Percentiles rank a stretch among this genome's conserved stretches.
phyloP scores from a whole-genome alignment of 2,113 vertebrate species.

The Drymodes brunneopygia region DNA sequence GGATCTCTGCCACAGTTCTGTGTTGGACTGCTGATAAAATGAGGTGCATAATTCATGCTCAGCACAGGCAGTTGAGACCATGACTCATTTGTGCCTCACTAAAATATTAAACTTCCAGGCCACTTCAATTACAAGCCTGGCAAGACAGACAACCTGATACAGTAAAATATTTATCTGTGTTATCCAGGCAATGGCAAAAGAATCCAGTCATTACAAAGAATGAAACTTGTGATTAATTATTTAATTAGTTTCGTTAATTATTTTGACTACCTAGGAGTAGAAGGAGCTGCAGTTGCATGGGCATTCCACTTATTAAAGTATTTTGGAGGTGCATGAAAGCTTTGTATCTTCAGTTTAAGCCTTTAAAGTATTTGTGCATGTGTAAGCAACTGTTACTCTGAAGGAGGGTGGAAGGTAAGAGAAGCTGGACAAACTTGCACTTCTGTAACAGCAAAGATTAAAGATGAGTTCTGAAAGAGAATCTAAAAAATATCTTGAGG shows the following conservation, averaged over 20 bases:
- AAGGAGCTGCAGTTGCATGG: background rate
- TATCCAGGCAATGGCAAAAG: background rate
- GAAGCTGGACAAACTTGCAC: background rate
- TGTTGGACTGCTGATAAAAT: background rate
- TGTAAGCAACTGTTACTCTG: background rate
- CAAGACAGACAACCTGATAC: background rate
- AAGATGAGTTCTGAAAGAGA: background rate
- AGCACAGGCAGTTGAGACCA: background rate
- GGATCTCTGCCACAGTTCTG: background rate
- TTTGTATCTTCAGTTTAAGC: background rate
- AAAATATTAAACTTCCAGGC: slow-evolving; percentile 51
- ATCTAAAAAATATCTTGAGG: background rate
- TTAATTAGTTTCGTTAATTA: background rate
- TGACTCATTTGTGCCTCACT: slow-evolving; percentile 57
- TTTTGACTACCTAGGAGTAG: background rate
- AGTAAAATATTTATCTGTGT: slow-evolving; percentile 14
- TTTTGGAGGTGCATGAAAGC: background rate
- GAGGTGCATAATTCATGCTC: slow-evolving; percentile 33
- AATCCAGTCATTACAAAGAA: background rate
- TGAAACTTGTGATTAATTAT: background rate
- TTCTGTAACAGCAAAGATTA: background rate
- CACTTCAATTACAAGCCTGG: slow-evolving; percentile 46
- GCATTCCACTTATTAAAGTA: background rate
- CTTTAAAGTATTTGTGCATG: background rate
- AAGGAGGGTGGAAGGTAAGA: background rate